Conservation (phyloP, 2,113 vertebrate species). For the Psephotus haematonotus region DNA sequence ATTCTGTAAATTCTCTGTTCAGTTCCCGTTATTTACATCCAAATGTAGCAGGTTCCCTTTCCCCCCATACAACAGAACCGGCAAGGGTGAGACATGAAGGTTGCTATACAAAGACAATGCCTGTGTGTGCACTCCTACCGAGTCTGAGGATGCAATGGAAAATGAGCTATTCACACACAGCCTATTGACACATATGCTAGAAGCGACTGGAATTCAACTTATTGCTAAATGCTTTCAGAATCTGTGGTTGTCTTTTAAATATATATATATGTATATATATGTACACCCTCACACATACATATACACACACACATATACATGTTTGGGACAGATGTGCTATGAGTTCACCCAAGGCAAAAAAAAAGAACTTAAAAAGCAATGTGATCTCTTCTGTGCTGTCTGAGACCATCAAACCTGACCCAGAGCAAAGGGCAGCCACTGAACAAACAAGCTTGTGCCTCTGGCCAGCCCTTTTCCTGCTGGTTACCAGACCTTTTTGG, state of each 20-base stretch:
- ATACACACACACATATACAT: neutral
- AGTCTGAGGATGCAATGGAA: constrained; percentile 24
- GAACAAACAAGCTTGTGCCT: neutral
- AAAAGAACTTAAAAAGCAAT: neutral
- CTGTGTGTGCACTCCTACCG: neutral
- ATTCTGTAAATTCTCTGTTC: constrained; percentile 39
- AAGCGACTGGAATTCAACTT: constrained; percentile 66
- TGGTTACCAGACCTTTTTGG: neutral
- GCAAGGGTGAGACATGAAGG: neutral
- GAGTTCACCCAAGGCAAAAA: constrained; percentile 4
- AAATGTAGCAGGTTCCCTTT: neutral
- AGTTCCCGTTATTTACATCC: constrained; percentile 43
- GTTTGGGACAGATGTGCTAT: constrained; percentile 57
- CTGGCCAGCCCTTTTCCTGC: neutral
- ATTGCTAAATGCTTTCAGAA: constrained; percentile 72
- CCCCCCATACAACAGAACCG: neutral
- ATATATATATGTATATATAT: neutral
- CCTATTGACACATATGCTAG: constrained; percentile 54
- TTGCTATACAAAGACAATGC: neutral
- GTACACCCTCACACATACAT: neutral
- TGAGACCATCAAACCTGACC: constrained; percentile 15
- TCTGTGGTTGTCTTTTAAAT: constrained; percentile 40
- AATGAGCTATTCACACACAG: constrained; percentile 41
- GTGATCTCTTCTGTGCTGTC: neutral
- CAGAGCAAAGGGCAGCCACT: neutral